These are phyloP conservation scores for Aurelia coerulea DNA, from an alignment of 30 jellyfish, hydroid and myxozoan genomes.

Conservation along the genomic window DNA sequence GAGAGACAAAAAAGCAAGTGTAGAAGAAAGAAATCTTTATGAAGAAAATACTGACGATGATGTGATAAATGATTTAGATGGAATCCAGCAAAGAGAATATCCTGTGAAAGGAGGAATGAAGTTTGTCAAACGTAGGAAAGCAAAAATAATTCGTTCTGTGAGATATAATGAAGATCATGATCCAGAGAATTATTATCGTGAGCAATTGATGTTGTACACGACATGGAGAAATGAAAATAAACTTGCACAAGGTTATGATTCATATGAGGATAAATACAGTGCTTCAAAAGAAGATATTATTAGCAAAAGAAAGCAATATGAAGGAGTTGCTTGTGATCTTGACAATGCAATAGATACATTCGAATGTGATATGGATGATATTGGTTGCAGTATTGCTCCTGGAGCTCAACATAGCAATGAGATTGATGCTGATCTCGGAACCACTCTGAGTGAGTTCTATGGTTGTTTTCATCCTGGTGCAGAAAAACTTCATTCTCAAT, in stretches of 20 bases:
- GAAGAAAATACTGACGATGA: too few relatives aligned
- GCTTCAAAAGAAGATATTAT: background rate
- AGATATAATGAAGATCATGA: too few relatives aligned
- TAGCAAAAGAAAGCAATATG: background rate
- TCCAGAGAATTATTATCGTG: too few relatives aligned
- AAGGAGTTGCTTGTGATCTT: background rate
- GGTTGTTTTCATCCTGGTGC: slow-evolving; percentile 28
- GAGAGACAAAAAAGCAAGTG: too few relatives aligned
- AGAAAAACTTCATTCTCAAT: background rate
- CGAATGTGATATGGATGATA: background rate
- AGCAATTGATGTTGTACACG: slow-evolving; percentile 16
- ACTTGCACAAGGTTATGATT: background rate
- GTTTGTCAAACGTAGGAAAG: too few relatives aligned
- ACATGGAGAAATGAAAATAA: slow-evolving; percentile 37
- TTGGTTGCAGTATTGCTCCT: slow-evolving; percentile 15
- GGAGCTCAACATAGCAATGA: slow-evolving; percentile 16
- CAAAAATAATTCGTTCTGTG: too few relatives aligned
- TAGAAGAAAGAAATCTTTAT: too few relatives aligned
- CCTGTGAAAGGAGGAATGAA: too few relatives aligned
- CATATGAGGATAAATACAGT: background rate
- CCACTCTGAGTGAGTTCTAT: background rate
- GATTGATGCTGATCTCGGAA: background rate
- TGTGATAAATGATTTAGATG: too few relatives aligned
- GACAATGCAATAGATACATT: background rate
- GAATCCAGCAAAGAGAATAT: too few relatives aligned